Evolutionary conservation across 2,888 invertebrate species (phyloP).

Genomic region (Synergus japonicus): DNA sequence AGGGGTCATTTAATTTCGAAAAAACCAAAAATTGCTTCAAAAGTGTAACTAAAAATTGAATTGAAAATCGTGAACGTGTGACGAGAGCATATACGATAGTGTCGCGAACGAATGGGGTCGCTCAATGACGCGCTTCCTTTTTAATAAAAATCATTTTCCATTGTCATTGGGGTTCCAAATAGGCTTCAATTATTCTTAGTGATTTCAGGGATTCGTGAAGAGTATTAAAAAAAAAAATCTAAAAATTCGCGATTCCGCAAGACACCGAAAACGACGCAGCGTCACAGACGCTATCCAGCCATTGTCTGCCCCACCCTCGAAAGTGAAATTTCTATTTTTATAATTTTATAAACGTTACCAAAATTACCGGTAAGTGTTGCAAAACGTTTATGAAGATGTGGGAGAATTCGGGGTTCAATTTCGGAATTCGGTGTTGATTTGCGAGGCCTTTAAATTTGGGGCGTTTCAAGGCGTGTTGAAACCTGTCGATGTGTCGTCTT

Average conservation of each 20-base stretch:
- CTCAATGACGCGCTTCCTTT: constrained; percentile 64
- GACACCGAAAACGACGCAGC: constrained; percentile 56
- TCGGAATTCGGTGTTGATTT: constrained; percentile 1
- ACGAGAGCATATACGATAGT: constrained; percentile 1
- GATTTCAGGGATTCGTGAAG: not conserved
- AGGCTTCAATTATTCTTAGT: not conserved
- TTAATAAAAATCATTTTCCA: constrained; percentile 55
- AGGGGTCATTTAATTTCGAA: not conserved
- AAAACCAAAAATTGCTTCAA: not conserved
- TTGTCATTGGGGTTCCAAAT: constrained; percentile 5
- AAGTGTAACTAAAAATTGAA: not conserved
- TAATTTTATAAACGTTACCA: constrained; percentile 1
- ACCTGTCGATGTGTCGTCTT: constrained; percentile 28
- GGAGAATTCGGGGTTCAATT: not conserved
- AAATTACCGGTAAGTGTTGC: not conserved
- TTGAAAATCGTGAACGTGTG: constrained; percentile 39
- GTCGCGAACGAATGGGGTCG: constrained; percentile 58
- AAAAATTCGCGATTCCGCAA: not conserved
- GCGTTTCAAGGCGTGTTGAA: not conserved
- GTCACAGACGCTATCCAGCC: constrained; percentile 71
- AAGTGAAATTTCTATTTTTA: constrained; percentile 60
- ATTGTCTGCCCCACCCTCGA: constrained; percentile 71
- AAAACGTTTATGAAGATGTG: not conserved
- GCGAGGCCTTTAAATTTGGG: constrained; percentile 18
- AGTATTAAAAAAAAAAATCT: not conserved